These are phyloP conservation scores for Cheilosia vulpina DNA, from an alignment of 2,888 invertebrate genomes.

Conservation along the genomic window DNA sequence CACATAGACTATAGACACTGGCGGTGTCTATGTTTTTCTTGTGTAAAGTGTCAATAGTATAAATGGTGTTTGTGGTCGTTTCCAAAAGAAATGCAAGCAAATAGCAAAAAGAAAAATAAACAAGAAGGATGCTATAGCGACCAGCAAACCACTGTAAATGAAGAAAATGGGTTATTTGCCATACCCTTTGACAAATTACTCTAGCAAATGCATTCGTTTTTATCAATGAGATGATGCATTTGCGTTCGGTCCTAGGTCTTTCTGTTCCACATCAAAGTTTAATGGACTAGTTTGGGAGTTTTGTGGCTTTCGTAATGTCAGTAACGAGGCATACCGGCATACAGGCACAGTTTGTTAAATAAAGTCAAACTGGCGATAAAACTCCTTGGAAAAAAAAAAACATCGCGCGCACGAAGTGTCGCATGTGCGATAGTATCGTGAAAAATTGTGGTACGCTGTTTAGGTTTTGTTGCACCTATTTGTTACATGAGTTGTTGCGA, in stretches of 20 bases:
- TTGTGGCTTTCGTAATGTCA: background rate
- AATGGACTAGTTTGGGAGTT: background rate
- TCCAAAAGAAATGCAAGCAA: slow-evolving; percentile 1
- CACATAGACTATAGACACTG: slow-evolving; percentile 15
- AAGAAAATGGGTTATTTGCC: slow-evolving; percentile 25
- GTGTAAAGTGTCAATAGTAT: slow-evolving; percentile 36
- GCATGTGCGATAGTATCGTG: no score
- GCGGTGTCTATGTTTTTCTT: background rate
- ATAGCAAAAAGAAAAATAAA: slow-evolving; percentile 3
- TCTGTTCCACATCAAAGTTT: background rate
- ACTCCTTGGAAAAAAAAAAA: no score
- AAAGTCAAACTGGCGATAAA: no score
- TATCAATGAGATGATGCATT: slow-evolving; percentile 27
- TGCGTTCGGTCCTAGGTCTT: background rate
- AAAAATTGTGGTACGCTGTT: no score
- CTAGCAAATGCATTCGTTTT: slow-evolving; percentile 13
- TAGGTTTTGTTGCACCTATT: no score
- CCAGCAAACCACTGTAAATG: slow-evolving; percentile 21
- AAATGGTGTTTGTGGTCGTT: slow-evolving; percentile 35
- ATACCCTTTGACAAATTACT: slow-evolving; percentile 34
- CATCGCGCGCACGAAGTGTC: no score
- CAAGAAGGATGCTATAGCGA: background rate
- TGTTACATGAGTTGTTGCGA: no score
- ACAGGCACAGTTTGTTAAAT: no score
- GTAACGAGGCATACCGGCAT: background rate